phyloP scores from a whole-genome alignment of 2,113 vertebrate genomes.

The western clawed frog (Xenopus tropicalis) region DNA sequence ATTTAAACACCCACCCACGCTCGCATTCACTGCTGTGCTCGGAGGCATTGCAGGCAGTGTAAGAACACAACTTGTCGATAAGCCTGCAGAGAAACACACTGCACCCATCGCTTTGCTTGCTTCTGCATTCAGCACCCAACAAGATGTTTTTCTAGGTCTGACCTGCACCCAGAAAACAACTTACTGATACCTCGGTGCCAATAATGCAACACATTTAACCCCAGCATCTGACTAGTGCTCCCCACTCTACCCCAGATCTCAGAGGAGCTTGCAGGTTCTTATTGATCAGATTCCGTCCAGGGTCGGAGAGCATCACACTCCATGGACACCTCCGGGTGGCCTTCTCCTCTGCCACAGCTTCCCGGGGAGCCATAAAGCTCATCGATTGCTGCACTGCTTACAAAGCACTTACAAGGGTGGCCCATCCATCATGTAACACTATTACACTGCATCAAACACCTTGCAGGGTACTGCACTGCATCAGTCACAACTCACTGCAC shows the following conservation, averaged over 20 bases:
- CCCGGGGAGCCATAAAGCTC: no score
- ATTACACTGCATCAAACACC: constrained; percentile 23
- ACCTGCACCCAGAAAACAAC: no score
- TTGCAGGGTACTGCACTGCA: constrained; percentile 16
- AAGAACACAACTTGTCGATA: constrained; percentile 26
- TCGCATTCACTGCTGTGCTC: constrained; percentile 16
- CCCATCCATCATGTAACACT: neutral
- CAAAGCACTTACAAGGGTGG: neutral
- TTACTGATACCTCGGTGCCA: no score
- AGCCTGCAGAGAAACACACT: constrained; percentile 26
- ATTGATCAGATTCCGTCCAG: no score
- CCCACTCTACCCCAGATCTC: no score
- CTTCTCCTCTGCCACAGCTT: neutral
- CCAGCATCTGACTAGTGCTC: no score
- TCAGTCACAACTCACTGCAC: constrained; percentile 3
- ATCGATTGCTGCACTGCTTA: no score
- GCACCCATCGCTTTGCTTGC: constrained; percentile 14
- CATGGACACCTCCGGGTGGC: neutral
- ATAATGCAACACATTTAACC: no score
- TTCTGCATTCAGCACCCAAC: neutral
- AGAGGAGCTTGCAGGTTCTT: no score
- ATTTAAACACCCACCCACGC: constrained; percentile 17
- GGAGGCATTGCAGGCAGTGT: constrained; percentile 22
- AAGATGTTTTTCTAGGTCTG: no score
- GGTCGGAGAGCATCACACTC: no score